Evolutionary conservation across 2,113 vertebrate species (phyloP), one percentile per base, ranked within the genome.

Genomic region (Nycticebus coucang): DNA sequence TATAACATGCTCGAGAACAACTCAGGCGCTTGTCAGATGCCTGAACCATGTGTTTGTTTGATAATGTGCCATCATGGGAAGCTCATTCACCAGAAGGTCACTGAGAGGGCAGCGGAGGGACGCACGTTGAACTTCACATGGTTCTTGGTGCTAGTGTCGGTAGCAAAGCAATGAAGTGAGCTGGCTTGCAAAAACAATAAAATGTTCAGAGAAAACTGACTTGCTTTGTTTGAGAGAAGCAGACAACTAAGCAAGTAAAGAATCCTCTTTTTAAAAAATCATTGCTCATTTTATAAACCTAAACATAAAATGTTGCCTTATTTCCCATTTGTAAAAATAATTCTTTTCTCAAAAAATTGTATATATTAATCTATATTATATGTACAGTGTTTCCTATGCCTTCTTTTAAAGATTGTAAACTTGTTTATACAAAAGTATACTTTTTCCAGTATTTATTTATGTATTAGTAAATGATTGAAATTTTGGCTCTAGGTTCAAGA

Each of bases 151-250:
- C 64, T 81, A 66, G 28, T 79, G 69, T 81, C 89, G 78, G 81
- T 91, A 87, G 82, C 95, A 91, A 72, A 95, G 93, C 79, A 74
- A 13, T 2, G 41, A 88, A 83, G 55, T 74, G 55, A 0, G 57
- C 89, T 75, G 77, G 26, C 92, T 45, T 96, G 90, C 93, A 96
- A 96, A 89, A 53, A 78, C 97, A 92, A 89, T 80, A 26, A 92
- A 80, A 85, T 50, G 86, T 96, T 97, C 45, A 19, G 83, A 94
- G 50, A 53, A 94, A 87, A 71, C 68, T 4, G 80, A 5, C 35
- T 94, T 97, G 95, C 95, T 98, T 97, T 98, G 72, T 82, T 86
- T 96, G 91, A 93, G 93, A 87, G 93, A 92, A 94, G 50, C 88
- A 78, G 87, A 97, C 77, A 79, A 5, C 0, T 4, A n/a, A 62